Percentiles rank a stretch among this genome's conserved stretches.
Conservation (phyloP, 1,140 invertebrate genomes). For the Drosophila rhopaloa region DNA sequence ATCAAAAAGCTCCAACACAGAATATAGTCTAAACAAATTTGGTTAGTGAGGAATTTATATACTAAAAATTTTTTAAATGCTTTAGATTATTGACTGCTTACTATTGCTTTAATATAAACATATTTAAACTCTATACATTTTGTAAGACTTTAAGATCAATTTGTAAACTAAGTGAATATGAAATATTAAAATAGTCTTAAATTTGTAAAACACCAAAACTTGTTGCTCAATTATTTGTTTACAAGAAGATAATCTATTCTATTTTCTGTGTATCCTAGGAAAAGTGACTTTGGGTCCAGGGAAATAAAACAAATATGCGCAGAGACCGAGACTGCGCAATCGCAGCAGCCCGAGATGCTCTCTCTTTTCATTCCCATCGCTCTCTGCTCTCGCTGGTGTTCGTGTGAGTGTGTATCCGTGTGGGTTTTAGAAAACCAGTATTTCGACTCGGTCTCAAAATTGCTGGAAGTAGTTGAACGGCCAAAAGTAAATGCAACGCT, state of each 20-base stretch:
- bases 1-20: neutral
- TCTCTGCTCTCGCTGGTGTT: constrained; percentile 1
- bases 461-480: constrained; percentile 38
- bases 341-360: constrained; percentile 56
- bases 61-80: no score
- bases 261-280: neutral
- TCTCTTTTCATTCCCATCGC: constrained; percentile 23
- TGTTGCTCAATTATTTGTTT: no score
- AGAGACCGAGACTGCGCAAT: constrained; percentile 47
- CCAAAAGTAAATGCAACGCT: constrained; percentile 61
- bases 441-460: constrained; percentile 52
- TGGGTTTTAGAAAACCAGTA: constrained; percentile 79
- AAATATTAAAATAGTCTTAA: no score
- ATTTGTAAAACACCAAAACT: no score
- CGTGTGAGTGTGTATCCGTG: constrained; percentile 19
- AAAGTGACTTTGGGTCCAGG: constrained; percentile 41
- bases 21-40: neutral
- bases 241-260: neutral
- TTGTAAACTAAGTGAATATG: no score
- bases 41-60: no score
- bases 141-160: no score
- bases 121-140: no score
- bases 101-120: no score
- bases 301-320: constrained; percentile 27
- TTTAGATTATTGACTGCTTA: no score